Evolutionary conservation across 1,140 invertebrate genomes (phyloP).

Genomic region (Drosophila elegans): DNA sequence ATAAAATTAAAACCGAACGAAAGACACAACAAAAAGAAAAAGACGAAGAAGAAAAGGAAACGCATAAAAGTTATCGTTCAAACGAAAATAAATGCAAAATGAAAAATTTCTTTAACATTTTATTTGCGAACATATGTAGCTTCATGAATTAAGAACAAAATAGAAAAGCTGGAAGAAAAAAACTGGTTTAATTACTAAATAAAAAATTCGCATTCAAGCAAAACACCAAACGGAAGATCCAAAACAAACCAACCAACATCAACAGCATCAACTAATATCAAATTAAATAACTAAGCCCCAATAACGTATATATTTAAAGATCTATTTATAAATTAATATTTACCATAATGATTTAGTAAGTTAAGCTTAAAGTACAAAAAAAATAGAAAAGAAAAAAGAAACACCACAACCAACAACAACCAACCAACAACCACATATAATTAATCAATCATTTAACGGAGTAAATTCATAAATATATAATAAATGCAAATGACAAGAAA

Average conservation of each 20-base stretch:
- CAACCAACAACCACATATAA: constrained; percentile 36
- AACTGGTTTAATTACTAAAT: constrained; percentile 39
- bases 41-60: constrained; percentile 20
- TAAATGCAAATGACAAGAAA: constrained; percentile 70
- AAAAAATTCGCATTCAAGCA: constrained; percentile 28
- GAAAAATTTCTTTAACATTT: constrained; percentile 21
- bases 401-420: constrained; percentile 33
- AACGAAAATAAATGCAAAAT: constrained; percentile 34
- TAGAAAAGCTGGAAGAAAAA: constrained; percentile 35
- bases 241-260: constrained; percentile 58
- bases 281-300: constrained; percentile 72
- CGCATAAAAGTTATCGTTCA: constrained; percentile 17
- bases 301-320: constrained; percentile 47
- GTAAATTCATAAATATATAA: constrained; percentile 64
- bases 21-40: constrained; percentile 57
- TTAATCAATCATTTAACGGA: constrained; percentile 66
- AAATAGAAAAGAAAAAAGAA: constrained; percentile 50
- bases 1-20: constrained; percentile 59
- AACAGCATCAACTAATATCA: constrained; percentile 80
- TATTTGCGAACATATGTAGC: constrained; percentile 37
- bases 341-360: constrained; percentile 77
- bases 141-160: constrained; percentile 43
- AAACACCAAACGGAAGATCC: constrained; percentile 49
- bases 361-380: constrained; percentile 80
- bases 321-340: constrained; percentile 69